phyloP scores from a whole-genome alignment of 2,888 invertebrate species.

The Plemyria rubiginata region DNA sequence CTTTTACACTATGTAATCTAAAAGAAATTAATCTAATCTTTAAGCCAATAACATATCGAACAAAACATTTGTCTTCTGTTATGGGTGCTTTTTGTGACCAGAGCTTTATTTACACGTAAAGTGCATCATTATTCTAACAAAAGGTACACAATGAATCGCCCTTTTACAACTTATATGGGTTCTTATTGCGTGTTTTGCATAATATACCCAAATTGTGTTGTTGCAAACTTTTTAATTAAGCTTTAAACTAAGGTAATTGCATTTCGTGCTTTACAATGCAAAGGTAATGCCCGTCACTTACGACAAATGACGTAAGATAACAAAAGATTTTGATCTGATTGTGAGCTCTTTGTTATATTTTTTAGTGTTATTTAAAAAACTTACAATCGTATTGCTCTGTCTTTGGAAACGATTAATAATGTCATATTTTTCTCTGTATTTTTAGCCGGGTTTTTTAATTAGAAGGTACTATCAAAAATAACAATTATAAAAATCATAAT shows the following conservation, averaged over 20 bases:
- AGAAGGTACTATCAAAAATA: too few relatives aligned
- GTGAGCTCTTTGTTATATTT: conserved; percentile 12
- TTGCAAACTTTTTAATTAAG: conserved; percentile 29
- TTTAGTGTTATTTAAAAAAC: conserved; percentile 7
- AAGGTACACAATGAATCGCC: conserved; percentile 37
- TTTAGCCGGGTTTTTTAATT: too few relatives aligned
- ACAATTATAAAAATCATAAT: too few relatives aligned
- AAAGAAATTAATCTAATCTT: too few relatives aligned
- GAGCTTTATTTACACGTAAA: conserved; percentile 9
- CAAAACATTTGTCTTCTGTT: not conserved
- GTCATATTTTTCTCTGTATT: too few relatives aligned
- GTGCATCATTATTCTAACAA: conserved; percentile 30
- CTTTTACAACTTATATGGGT: conserved; percentile 38
- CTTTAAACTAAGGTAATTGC: conserved; percentile 30
- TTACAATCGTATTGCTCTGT: not conserved
- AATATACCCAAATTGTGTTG: conserved; percentile 33
- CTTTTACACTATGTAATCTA: too few relatives aligned
- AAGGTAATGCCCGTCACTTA: conserved; percentile 19
- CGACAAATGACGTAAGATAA: conserved; percentile 22
- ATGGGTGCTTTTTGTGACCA: not conserved
- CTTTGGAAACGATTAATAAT: not conserved
- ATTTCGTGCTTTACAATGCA: conserved; percentile 24
- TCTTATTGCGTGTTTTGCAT: conserved; percentile 40
- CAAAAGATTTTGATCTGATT: conserved; percentile 16
- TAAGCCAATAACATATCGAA: too few relatives aligned